Conservation (phyloP, 2,113 vertebrate genomes). For the Bufo bufo region DNA sequence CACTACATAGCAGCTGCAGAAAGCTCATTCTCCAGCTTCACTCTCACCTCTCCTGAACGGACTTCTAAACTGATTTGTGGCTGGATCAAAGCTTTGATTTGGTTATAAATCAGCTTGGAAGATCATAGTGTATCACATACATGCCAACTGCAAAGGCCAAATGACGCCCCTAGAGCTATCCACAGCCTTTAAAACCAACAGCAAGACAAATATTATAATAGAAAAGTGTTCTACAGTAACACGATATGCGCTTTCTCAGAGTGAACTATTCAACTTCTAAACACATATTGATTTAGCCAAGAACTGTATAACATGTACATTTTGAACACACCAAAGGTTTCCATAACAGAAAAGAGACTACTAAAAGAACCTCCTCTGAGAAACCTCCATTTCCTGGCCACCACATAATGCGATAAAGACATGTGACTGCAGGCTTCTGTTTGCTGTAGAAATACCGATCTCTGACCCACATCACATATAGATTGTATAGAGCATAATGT, state of each 20-base stretch:
- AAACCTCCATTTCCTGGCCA: not conserved
- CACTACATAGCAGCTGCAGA: too few relatives aligned
- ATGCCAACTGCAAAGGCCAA: too few relatives aligned
- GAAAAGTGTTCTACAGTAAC: not conserved
- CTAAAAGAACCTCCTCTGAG: not conserved
- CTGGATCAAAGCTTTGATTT: too few relatives aligned
- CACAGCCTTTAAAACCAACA: too few relatives aligned
- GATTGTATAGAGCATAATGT: too few relatives aligned
- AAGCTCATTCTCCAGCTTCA: too few relatives aligned
- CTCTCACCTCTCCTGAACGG: too few relatives aligned
- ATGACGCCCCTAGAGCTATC: too few relatives aligned
- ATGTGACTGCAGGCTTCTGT: not conserved
- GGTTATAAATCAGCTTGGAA: too few relatives aligned
- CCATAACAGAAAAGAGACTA: not conserved
- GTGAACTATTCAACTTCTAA: not conserved
- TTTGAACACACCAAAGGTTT: slow-evolving; percentile 2
- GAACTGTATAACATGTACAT: not conserved
- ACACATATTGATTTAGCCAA: slow-evolving; percentile 5
- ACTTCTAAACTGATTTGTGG: too few relatives aligned
- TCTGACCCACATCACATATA: slow-evolving; percentile 8
- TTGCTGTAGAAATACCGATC: not conserved
- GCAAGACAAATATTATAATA: too few relatives aligned
- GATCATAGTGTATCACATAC: too few relatives aligned
- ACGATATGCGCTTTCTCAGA: not conserved
- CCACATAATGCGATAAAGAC: not conserved